These are phyloP conservation scores for Yponomeuta malinellus DNA, from an alignment of 2,888 invertebrate genomes.

Conservation along the genomic window DNA sequence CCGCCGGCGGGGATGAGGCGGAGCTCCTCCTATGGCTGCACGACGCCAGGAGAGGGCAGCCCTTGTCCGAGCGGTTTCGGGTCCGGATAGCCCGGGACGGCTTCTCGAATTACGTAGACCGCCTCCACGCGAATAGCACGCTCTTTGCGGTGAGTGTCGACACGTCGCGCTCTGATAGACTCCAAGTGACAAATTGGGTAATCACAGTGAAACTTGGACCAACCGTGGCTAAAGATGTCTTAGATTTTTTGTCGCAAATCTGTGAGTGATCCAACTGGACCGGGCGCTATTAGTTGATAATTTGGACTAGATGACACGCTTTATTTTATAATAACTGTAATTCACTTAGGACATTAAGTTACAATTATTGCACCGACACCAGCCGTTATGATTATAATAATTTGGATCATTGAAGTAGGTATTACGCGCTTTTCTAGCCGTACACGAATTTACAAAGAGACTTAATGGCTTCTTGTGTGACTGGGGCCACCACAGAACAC, in stretches of 20 bases:
- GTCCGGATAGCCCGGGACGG: slow-evolving; percentile 93
- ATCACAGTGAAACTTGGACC: background rate
- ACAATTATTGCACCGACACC: background rate
- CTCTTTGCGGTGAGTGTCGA: slow-evolving; percentile 83
- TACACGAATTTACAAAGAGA: background rate
- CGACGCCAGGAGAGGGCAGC: slow-evolving; percentile 85
- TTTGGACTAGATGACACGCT: background rate
- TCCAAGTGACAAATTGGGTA: background rate
- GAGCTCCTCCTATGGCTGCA: slow-evolving; percentile 92
- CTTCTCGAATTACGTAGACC: slow-evolving; percentile 91
- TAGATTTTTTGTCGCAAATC: background rate
- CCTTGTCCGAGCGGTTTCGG: slow-evolving; percentile 91
- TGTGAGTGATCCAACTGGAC: background rate
- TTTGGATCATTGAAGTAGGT: background rate
- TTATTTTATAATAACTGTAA: slow-evolving; percentile 2
- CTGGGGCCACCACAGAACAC: background rate
- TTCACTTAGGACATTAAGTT: background rate
- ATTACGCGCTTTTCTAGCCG: background rate
- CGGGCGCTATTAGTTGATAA: background rate
- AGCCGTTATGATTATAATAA: background rate
- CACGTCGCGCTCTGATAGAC: background rate
- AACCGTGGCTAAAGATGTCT: background rate
- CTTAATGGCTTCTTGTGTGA: background rate
- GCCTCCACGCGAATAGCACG: slow-evolving; percentile 90
- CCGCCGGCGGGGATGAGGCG: slow-evolving; percentile 91